Percentiles rank a stretch among this genome's conserved stretches.
Evolutionary conservation across 2,888 invertebrate species (phyloP).

Genomic region (Mimas tiliae): DNA sequence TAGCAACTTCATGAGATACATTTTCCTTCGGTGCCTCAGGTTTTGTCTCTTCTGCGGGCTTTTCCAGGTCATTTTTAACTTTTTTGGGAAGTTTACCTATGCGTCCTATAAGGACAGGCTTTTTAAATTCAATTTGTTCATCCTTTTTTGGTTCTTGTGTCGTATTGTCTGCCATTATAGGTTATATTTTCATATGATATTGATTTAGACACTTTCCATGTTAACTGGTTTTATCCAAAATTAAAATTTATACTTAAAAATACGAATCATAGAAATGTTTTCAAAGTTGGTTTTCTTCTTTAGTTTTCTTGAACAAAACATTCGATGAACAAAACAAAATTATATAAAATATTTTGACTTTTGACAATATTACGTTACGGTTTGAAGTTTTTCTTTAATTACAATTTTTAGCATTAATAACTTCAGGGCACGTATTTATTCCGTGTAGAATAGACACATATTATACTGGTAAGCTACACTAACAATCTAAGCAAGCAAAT

Average conservation of each 20-base stretch:
- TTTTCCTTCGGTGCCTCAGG: slow-evolving; percentile 38
- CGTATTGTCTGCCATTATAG: slow-evolving; percentile 45
- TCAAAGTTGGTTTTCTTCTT: not conserved
- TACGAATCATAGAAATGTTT: not conserved
- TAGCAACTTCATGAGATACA: slow-evolving; percentile 42
- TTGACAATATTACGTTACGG: too few relatives aligned
- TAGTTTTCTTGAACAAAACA: too few relatives aligned
- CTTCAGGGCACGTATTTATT: too few relatives aligned
- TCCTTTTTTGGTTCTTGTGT: slow-evolving; percentile 44
- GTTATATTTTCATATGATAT: slow-evolving; percentile 32
- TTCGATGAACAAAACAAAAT: too few relatives aligned
- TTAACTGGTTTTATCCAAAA: not conserved
- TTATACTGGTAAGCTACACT: too few relatives aligned
- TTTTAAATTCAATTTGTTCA: slow-evolving; percentile 75
- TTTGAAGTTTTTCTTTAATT: too few relatives aligned
- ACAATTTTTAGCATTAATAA: too few relatives aligned
- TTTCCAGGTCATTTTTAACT: slow-evolving; percentile 51
- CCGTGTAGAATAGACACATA: too few relatives aligned
- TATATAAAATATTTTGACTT: too few relatives aligned
- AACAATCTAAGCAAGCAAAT: too few relatives aligned
- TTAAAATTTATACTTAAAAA: not conserved
- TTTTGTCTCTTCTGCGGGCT: slow-evolving; percentile 41
- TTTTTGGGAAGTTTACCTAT: slow-evolving; percentile 82
- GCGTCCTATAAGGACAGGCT: slow-evolving; percentile 81
- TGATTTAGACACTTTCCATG: not conserved